Percentiles rank a stretch among this genome's conserved stretches.
Evolutionary conservation across 1,140 invertebrate species (phyloP).

Genomic region (Dinothrombium tinctorium): DNA sequence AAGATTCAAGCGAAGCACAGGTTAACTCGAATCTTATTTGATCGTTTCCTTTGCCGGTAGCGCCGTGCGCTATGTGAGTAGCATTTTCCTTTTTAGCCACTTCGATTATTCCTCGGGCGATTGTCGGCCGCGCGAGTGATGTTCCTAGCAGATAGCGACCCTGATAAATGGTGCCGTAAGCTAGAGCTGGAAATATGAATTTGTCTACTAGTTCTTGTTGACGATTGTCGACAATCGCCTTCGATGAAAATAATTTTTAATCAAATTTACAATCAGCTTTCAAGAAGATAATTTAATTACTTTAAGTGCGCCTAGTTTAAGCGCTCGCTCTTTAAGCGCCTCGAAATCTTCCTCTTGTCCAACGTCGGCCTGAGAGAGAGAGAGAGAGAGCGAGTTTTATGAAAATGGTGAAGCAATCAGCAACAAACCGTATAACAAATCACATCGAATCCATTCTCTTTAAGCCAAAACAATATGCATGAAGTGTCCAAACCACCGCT

Average conservation of each 20-base stretch:
- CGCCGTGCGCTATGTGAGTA: conserved; percentile 46
- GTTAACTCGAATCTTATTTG: conserved; percentile 58
- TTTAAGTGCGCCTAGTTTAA: conserved; percentile 44
- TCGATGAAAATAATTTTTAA: conserved; percentile 12
- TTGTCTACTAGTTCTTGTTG: conserved; percentile 39
- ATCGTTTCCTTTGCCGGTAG: conserved; percentile 66
- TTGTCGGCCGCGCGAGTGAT: conserved; percentile 51
- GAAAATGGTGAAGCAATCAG: conserved; percentile 4
- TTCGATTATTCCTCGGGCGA: conserved; percentile 35
- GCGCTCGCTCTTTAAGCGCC: conserved; percentile 39
- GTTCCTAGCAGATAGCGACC: conserved; percentile 54
- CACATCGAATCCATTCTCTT: conserved; percentile 48
- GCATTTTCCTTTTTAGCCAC: conserved; percentile 29
- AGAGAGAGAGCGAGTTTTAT: conserved; percentile 13
- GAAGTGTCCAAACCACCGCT: conserved; percentile 67
- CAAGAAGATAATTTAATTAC: too few species aligned
- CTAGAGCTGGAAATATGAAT: conserved; percentile 47
- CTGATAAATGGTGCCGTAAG: conserved; percentile 50
- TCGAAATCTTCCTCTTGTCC: conserved; percentile 58
- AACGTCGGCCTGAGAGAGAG: conserved; percentile 51
- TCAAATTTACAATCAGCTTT: background rate
- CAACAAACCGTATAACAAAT: conserved; percentile 7
- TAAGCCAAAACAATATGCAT: conserved; percentile 59
- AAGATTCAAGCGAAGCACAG: conserved; percentile 31
- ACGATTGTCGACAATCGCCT: conserved; percentile 46